Base-by-base conservation (phyloP, 92 coral and sea anemone genomes). In the Paramuricea clavata region DNA sequence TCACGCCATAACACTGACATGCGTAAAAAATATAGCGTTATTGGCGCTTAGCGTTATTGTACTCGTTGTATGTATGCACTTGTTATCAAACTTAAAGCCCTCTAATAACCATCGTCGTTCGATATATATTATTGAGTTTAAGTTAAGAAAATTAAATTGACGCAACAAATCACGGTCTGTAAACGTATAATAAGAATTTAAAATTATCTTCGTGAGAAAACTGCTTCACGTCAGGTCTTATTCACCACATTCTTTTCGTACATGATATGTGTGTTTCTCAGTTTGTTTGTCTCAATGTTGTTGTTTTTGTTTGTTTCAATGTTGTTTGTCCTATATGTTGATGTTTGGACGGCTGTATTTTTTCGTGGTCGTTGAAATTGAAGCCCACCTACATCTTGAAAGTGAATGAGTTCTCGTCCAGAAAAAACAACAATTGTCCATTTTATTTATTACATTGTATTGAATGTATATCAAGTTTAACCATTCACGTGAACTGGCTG, bases 311-410 rank as follows among this genome's bases (percentile, higher is more conserved):
- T 60, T 3, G 36, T 65, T 30, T 31, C 2, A 28, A 16, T 65
- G 72, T 65, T 65, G 72, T 27, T 65, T 31, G 36, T 31, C 41
- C 4, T 65, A n/a, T 65, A 11, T 19, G n/a, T 64, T 62, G 70
- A 25, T 28, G 22, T 65, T 65, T 65, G 72, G 0, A 12, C 0
- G 39, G n/a, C 35, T 65, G 72, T 54, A 47, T 47, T 54, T 4
- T 4, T 4, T 39, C 44, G 44, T 39, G 7, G 62, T 54, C 26
- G 25, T 21, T 54, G 25, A 13, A 19, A 65, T 65, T n/a, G 13
- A 28, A 65, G 72, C 36, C 6, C 72, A 39, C 72, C 16, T 28
- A 26, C 41, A 39, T 65, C 21, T 65, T 65, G 41, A 33, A 65
- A n/a, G 17, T 31, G 21, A 65, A 12, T 60, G 21, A 65, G n/a